Evolutionary conservation across 2,888 invertebrate genomes (phyloP).

Genomic region (Drosophila vallismaia): DNA sequence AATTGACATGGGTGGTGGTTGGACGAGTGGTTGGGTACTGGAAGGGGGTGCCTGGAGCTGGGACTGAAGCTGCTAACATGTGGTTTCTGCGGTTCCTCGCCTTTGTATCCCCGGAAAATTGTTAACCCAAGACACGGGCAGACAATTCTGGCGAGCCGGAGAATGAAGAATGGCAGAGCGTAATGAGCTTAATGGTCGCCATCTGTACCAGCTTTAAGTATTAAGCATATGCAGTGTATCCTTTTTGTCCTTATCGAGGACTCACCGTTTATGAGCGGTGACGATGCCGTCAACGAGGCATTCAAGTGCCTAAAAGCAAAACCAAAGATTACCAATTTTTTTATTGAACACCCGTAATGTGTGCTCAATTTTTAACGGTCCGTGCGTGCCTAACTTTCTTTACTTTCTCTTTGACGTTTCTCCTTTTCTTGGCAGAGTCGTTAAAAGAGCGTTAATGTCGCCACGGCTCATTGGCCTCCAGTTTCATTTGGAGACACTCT

Average conservation of each 20-base stretch:
- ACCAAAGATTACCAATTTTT: constrained; percentile 65
- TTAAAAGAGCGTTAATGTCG: constrained; percentile 72
- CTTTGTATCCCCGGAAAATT: constrained; percentile 22
- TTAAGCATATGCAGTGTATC: constrained; percentile 15
- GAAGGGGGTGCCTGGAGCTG: background rate
- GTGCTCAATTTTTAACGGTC: constrained; percentile 52
- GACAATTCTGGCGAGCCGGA: background rate
- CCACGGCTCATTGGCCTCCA: constrained; percentile 67
- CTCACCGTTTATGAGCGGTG: no score
- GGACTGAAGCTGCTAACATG: constrained; percentile 43
- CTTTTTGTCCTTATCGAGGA: constrained; percentile 14
- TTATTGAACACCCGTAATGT: constrained; percentile 66
- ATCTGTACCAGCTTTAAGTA: constrained; percentile 34
- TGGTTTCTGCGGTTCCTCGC: constrained; percentile 42
- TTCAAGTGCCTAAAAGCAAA: constrained; percentile 65
- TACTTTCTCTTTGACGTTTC: background rate
- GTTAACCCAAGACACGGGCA: constrained; percentile 22
- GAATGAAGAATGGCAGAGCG: constrained; percentile 51
- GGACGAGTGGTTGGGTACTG: background rate
- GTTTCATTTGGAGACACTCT: constrained; percentile 17
- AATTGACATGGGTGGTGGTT: constrained; percentile 45
- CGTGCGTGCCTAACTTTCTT: constrained; percentile 22
- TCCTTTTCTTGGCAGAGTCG: constrained; percentile 44
- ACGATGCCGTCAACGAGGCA: constrained; percentile 50
- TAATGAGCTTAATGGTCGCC: constrained; percentile 46